phyloP scores from a whole-genome alignment of 2,888 invertebrate species.

The Choreutis nemorana region DNA sequence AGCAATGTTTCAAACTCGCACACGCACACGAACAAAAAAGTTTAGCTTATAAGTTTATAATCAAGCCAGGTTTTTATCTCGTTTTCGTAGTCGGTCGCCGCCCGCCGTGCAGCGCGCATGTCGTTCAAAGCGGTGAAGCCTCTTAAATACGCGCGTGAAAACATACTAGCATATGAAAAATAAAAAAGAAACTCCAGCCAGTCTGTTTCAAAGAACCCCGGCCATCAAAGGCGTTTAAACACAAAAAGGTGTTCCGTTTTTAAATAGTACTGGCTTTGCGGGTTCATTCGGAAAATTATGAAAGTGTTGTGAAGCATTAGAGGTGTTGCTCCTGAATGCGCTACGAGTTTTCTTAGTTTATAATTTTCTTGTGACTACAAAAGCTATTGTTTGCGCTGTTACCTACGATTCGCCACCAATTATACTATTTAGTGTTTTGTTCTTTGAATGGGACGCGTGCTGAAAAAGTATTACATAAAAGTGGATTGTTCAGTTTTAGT shows the following conservation, averaged over 20 bases:
- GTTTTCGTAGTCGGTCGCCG: constrained; percentile 62
- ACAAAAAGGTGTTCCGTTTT: constrained; percentile 39
- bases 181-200: constrained; percentile 26
- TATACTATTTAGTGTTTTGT: constrained; percentile 55
- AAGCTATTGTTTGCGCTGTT: constrained; percentile 55
- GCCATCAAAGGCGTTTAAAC: constrained; percentile 34
- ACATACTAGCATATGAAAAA: constrained; percentile 34
- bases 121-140: constrained; percentile 35
- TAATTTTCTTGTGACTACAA: constrained; percentile 51
- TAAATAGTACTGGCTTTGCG: constrained; percentile 24
- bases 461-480: constrained; percentile 57
- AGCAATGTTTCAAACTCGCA: constrained; percentile 36
- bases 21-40: constrained; percentile 59
- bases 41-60: constrained; percentile 66
- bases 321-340: constrained; percentile 41
- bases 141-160: constrained; percentile 44
- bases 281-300: constrained; percentile 50
- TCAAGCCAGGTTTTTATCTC: constrained; percentile 64
- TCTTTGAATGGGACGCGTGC: constrained; percentile 52
- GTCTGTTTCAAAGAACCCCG: constrained; percentile 19
- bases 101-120: constrained; percentile 55
- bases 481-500: constrained; percentile 56
- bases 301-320: constrained; percentile 52
- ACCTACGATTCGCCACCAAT: constrained; percentile 35
- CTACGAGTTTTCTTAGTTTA: constrained; percentile 35